A percentile compares a stretch with the other conserved stretches of the same genome.
Evolutionary conservation across 2,113 vertebrate species (phyloP).

Genomic region (Cebidichthys violaceus): DNA sequence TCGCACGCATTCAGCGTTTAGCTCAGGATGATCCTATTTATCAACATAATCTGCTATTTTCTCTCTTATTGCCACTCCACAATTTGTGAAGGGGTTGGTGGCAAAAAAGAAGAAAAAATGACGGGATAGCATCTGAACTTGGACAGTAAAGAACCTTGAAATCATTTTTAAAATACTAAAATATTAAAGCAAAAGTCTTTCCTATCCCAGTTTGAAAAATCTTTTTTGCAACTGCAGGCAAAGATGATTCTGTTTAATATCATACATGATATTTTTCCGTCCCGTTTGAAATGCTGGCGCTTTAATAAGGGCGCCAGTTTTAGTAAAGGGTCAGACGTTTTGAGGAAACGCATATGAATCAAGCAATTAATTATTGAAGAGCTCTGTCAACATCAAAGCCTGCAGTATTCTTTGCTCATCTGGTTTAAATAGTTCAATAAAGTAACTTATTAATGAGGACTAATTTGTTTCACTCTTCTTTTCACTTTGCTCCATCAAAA

Average conservation of each 20-base stretch:
- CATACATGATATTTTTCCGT: slow-evolving; percentile 36
- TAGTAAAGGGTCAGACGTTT: slow-evolving; percentile 72
- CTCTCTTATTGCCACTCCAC: slow-evolving; percentile 51
- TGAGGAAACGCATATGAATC: slow-evolving; percentile 79
- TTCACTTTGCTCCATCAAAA: slow-evolving; percentile 53
- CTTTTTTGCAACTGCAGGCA: slow-evolving; percentile 24
- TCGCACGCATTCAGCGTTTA: slow-evolving; percentile 74
- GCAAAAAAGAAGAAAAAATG: slow-evolving; percentile 11
- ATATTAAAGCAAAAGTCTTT: slow-evolving; percentile 19
- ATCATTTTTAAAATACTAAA: neutral
- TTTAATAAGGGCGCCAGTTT: slow-evolving; percentile 61
- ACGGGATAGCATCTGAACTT: slow-evolving; percentile 1
- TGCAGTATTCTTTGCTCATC: slow-evolving; percentile 72
- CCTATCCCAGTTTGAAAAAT: neutral
- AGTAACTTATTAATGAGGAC: slow-evolving; percentile 81
- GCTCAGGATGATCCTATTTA: slow-evolving; percentile 77
- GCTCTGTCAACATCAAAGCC: slow-evolving; percentile 79
- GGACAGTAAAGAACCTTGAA: neutral
- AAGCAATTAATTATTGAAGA: slow-evolving; percentile 81
- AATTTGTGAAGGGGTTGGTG: slow-evolving; percentile 42
- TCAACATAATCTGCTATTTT: slow-evolving; percentile 71
- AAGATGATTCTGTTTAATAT: slow-evolving; percentile 48
- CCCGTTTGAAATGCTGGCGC: slow-evolving; percentile 54
- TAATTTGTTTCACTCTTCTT: slow-evolving; percentile 76
- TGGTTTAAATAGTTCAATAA: slow-evolving; percentile 81